These are phyloP conservation scores for pig (Sus scrofa) DNA, from an alignment of 2,113 vertebrate genomes.

Conservation along the genomic window T2T-Sscrofa CM000822.6:17881001-17881500, in stretches of 20 bases:
- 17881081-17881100: not conserved
- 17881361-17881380: conserved; percentile 20
- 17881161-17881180: not conserved
- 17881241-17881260: not conserved
- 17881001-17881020: not conserved
- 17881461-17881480: conserved; percentile 20
- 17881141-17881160: not conserved
- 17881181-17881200: not conserved
- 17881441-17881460: not conserved
- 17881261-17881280: conserved; percentile 18
- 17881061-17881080: not conserved
- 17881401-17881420: conserved; percentile 33
- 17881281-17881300: not conserved
- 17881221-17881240: conserved; percentile 30
- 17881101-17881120: not conserved
- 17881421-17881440: not conserved
- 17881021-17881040: not conserved
- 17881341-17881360: not conserved
- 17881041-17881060: not conserved
- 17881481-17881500: not conserved
- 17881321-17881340: conserved; percentile 9
- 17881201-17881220: not conserved
- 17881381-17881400: not conserved
- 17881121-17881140: not conserved
- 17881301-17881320: not conserved